Conservation (phyloP, 1,140 invertebrate genomes). For the Subanguina moxae region DNA sequence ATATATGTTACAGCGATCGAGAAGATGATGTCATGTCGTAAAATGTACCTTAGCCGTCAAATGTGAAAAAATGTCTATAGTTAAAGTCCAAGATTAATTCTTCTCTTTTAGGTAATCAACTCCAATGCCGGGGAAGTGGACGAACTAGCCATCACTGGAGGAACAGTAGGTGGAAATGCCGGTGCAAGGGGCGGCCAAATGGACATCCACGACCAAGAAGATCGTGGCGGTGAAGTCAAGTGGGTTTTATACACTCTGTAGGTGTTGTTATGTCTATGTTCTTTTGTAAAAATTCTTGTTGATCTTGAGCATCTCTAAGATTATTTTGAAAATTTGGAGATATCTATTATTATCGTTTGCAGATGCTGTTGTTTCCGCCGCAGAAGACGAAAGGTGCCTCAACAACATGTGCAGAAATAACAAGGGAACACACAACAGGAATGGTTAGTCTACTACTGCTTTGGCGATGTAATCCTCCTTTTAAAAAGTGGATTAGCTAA, state of each 20-base stretch:
- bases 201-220: conserved; percentile 39
- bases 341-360: conserved; percentile 15
- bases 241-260: conserved; percentile 29
- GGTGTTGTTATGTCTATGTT: conserved; percentile 5
- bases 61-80: no score
- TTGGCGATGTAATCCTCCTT: no score
- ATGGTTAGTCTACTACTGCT: no score
- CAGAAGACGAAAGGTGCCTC: conserved; percentile 49
- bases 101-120: conserved; percentile 48
- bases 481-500: no score
- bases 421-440: no score
- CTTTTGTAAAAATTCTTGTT: background rate
- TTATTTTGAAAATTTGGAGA: no score
- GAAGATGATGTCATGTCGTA: no score
- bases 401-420: conserved; percentile 27
- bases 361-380: conserved; percentile 57
- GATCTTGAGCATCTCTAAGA: background rate
- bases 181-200: conserved; percentile 20
- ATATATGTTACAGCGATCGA: no score
- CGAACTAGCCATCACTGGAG: conserved; percentile 31
- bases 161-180: background rate
- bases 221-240: conserved; percentile 52
- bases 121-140: conserved; percentile 54
- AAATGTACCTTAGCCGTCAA: no score
- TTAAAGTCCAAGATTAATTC: background rate